phyloP scores from a whole-genome alignment of 2,888 invertebrate genomes.

The Brachynemurus nebulosus region DNA sequence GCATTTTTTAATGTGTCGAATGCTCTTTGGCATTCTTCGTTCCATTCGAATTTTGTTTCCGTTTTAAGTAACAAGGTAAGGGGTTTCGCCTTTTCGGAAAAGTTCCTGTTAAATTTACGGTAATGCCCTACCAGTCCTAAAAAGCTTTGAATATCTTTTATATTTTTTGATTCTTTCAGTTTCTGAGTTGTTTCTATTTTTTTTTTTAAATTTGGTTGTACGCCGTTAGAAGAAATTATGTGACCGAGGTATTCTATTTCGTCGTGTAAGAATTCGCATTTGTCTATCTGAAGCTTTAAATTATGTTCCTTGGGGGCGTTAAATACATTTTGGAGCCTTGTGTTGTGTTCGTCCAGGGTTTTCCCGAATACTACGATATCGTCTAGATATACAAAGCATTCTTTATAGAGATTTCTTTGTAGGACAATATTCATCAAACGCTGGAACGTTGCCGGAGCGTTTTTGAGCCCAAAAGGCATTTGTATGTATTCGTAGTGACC shows the following conservation, averaged over 20 bases:
- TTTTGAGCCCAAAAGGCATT: slow-evolving; percentile 20
- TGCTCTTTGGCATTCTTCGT: too few relatives aligned
- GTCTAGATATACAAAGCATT: slow-evolving; percentile 21
- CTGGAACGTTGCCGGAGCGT: slow-evolving; percentile 9
- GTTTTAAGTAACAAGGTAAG: too few relatives aligned
- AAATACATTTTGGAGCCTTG: slow-evolving; percentile 22
- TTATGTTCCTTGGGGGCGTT: slow-evolving; percentile 16
- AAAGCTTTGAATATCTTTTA: too few relatives aligned
- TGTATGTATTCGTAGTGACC: slow-evolving; percentile 21
- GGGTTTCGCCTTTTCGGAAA: too few relatives aligned
- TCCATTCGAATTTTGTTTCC: too few relatives aligned
- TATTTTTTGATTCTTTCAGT: too few relatives aligned
- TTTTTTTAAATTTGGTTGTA: slow-evolving; percentile 26
- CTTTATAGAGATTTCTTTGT: slow-evolving; percentile 11
- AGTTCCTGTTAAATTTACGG: too few relatives aligned
- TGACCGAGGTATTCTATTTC: slow-evolving; percentile 28
- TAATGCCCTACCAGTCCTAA: too few relatives aligned
- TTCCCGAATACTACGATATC: slow-evolving; percentile 19
- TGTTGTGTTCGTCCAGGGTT: slow-evolving; percentile 22
- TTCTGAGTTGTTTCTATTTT: too few relatives aligned
- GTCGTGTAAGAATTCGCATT: slow-evolving; percentile 24
- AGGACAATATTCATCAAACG: slow-evolving; percentile 11
- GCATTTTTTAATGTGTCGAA: too few relatives aligned
- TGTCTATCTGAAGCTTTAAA: slow-evolving; percentile 23
- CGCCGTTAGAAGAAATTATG: slow-evolving; percentile 24